Base-by-base conservation (phyloP, 2,797 vertebrate species). In the Enteromius argenteus region DNA sequence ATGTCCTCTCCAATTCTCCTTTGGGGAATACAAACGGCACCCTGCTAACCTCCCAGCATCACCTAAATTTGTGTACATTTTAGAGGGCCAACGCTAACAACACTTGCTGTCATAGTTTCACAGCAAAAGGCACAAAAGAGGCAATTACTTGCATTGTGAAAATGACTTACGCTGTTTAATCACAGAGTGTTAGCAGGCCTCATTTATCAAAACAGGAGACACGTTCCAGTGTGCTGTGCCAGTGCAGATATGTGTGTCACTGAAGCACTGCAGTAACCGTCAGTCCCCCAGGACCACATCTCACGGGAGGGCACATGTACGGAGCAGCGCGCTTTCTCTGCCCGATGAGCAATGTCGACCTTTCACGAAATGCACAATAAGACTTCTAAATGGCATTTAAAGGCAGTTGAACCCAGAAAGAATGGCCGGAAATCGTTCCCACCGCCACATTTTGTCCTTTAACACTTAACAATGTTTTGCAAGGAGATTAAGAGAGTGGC, bases 351-450 rank as follows among this genome's bases (percentile, higher is more conserved):
- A 86, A 92, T 91, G 90, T 84, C 74, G 79, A 91, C 91, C 92
- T 93, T 92, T 94, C 84, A 87, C 87, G 83, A 93, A 92, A 93
- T 81, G 90, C 89, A 89, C 90, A 89, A 90, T 92, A 92, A 93
- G 92, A 91, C 87, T 81, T 89, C 86, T 89, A 92, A 93, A 91
- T 91, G 91, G 76, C 89, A 88, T 71, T 89, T 80, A 60, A 89
- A 89, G 85, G 71, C 88, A 86, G 78, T 49, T 93, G 89, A 93
- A 90, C 88, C 89, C 84, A 23, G 71, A 86, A 91, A 86, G 85
- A 90, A 93, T 89, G 88, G 87, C 80, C 86, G 86, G 67, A 85
- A 91, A 90, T 86, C 86, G 85, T 88, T 88, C 73, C 62, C 58
- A 60, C 17, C 19, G 78, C 72, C 85, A 69, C 68, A 60, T 77